Evolutionary conservation across 2,888 invertebrate species (phyloP), one percentile per base, ranked within the genome.

Genomic region (Volucella inflata): DNA sequence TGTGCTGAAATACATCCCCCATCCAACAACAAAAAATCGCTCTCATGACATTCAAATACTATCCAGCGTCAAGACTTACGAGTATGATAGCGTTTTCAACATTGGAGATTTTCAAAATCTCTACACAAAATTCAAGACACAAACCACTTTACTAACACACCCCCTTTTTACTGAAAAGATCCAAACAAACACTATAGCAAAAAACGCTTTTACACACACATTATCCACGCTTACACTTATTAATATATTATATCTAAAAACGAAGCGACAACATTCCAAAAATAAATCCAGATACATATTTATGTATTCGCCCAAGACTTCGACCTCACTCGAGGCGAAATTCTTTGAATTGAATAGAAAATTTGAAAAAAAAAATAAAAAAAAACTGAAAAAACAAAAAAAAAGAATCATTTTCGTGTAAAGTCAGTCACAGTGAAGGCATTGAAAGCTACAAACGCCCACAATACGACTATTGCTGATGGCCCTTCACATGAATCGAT

Each of bases 261-360:
- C 17, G 57, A 81, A 77, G 51, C 80, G 81, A 85, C 76, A 81
- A 67, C 55, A 70, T 51, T 77, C 85, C 72, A 81, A 77, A 85
- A 77, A 85, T 85, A 84, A 60, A 40, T 16, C 48, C 51, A 12
- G 48, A 78, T 62, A 77, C 60, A 59, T 42, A 51, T 71, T 59
- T 53, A 55, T 72, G 44, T 72, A 79, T 79, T 79, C 70, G 65
- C 53, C 74, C 48, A 67, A 62, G 62, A 76, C 67, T 74, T 51
- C 72, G 81, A 85, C 76, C 85, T 81, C 85, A 68, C 67, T 80
- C 85, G 85, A 80, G 72, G 85, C 81, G 48, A 85, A 77, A 71
- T 71, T 60, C 38, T 60, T 67, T 60, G 8, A 75, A 64, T 51
- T 38, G n/a, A 44, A 46, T 65, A 57, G 42, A 30, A 30, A 30